Evolutionary conservation across 2,113 vertebrate species (phyloP), one percentile per base, ranked within the genome.

Genomic region (Dromaius novaehollandiae): DNA sequence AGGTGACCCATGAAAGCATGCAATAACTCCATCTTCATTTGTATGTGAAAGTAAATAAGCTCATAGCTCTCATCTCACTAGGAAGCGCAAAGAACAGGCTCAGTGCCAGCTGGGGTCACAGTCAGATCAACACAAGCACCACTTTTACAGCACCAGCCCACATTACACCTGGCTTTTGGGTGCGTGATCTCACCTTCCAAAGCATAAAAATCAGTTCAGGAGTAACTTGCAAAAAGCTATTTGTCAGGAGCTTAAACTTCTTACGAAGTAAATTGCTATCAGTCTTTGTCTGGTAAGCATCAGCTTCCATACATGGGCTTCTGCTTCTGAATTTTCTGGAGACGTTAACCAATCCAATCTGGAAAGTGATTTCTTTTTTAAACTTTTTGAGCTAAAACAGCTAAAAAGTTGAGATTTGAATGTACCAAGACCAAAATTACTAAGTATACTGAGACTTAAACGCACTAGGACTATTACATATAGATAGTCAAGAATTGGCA

Each of bases 381-480:
- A 34, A 70, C 20, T 44, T 46, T 53, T 50, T 15, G 19, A 51
- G 3, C 30, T 71, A 28, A 22, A 73, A 65, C 15, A 7, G 19
- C 28, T 66, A 73, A 76, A 86, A 76, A 79, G n/a, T 21, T 60
- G 17, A 82, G 26, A 5, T 15, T 5, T 44, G 73, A 48, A 8
- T 0, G 2, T 12, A 46, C 4, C 7, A 38, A 63, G 9, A 50
- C 16, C 70, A 76, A 63, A 85, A 36, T 36, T 50, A 44, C 1
- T 2, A 25, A 71, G 11, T 26, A 25, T 36, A 56, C 10, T 17
- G 13, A 79, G 9, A 68, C 6, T 55, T 91, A 44, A 40, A 20
- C 11, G 8, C 42, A 48, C 6, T 30, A 56, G 48, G 24, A 66
- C 10, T 40, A 2, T 26, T 44, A 70, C 0, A 0, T 19, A 18